Evolutionary conservation across 2,797 vertebrate genomes (phyloP).

Genomic region (Lateolabrax maculatus): DNA sequence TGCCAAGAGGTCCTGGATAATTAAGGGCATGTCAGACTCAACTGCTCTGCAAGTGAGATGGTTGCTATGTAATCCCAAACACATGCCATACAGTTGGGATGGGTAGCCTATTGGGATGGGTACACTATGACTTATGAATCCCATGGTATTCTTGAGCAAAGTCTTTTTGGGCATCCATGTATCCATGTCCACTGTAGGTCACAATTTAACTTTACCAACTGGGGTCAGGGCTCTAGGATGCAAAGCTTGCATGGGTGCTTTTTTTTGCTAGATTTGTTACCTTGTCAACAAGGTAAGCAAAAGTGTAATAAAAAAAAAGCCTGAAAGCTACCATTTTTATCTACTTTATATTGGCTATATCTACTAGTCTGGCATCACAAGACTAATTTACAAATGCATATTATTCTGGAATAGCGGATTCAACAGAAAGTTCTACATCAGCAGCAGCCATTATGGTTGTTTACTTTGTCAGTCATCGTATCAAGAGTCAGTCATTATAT

Average conservation of each 20-base stretch:
- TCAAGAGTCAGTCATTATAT: no score
- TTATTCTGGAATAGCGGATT: no score
- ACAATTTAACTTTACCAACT: neutral
- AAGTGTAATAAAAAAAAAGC: neutral
- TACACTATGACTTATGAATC: constrained; percentile 34
- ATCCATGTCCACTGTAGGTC: neutral
- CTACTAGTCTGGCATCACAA: no score
- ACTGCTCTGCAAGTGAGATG: constrained; percentile 39
- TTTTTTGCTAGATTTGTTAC: neutral
- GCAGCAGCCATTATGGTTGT: no score
- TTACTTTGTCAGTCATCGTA: no score
- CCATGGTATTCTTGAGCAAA: neutral
- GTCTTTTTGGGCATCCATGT: neutral
- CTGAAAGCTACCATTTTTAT: neutral
- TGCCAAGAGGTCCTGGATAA: constrained; percentile 48
- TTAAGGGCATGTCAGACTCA: constrained; percentile 59
- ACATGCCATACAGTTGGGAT: constrained; percentile 32
- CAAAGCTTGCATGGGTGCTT: neutral
- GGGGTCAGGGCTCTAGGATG: neutral
- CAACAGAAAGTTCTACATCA: no score
- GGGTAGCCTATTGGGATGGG: neutral
- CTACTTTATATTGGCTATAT: neutral
- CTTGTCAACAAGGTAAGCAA: neutral
- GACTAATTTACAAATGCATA: no score
- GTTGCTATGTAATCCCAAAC: constrained; percentile 47